phyloP scores from a whole-genome alignment of 2,797 vertebrate genomes.

The Alfaro cultratus region DNA sequence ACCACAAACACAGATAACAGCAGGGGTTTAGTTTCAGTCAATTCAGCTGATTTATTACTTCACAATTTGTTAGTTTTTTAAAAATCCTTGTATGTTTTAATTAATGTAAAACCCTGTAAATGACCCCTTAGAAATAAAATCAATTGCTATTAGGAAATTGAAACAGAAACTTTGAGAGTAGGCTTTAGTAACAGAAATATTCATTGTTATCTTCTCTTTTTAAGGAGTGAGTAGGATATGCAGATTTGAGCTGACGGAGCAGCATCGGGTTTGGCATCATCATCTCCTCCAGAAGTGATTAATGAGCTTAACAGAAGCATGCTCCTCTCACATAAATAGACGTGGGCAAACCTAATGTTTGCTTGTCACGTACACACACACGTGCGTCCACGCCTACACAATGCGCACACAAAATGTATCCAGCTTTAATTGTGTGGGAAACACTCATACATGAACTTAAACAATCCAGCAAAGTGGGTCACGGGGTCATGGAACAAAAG shows the following conservation, averaged over 20 bases:
- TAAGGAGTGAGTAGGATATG: slow-evolving; percentile 19
- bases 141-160: neutral
- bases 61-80: neutral
- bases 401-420: slow-evolving; percentile 22
- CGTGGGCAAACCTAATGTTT: slow-evolving; percentile 10
- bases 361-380: slow-evolving; percentile 6
- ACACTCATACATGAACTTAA: slow-evolving; percentile 23
- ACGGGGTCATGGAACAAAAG: slow-evolving; percentile 47
- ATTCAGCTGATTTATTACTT: slow-evolving; percentile 10
- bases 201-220: neutral
- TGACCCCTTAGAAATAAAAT: neutral
- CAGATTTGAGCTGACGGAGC: slow-evolving; percentile 49
- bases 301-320: slow-evolving; percentile 60
- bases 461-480: slow-evolving; percentile 51
- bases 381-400: neutral
- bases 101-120: neutral
- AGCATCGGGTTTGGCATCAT: slow-evolving; percentile 41
- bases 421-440: slow-evolving; percentile 37
- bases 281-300: slow-evolving; percentile 59
- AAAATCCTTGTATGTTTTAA: neutral
- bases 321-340: slow-evolving; percentile 38
- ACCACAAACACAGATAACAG: slow-evolving; percentile 29
- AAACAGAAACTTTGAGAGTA: slow-evolving; percentile 3
- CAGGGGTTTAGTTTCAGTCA: slow-evolving; percentile 28
- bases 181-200: neutral